Conservation (phyloP, 1,140 invertebrate species). For the Himalopsyche phryganea region DNA sequence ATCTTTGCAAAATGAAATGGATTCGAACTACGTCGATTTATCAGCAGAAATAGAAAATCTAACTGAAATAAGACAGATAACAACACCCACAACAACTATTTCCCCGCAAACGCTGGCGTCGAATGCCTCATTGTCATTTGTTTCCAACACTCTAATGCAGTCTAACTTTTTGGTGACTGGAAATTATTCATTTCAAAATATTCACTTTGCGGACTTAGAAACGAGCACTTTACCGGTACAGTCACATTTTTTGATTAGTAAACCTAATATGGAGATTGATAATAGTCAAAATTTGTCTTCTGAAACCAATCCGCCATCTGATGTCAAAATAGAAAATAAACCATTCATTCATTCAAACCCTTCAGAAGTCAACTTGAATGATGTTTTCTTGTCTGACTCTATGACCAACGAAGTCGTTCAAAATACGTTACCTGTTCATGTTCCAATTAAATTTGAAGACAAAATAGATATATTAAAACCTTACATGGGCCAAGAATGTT, state of each 20-base stretch:
- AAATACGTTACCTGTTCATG: slow-evolving; percentile 9
- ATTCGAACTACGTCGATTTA: not conserved
- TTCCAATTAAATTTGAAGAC: slow-evolving; percentile 22
- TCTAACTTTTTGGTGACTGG: slow-evolving; percentile 29
- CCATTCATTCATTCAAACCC: slow-evolving; percentile 8
- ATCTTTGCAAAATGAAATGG: not conserved
- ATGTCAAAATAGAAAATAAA: slow-evolving; percentile 19
- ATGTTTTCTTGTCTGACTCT: slow-evolving; percentile 6
- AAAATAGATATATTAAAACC: slow-evolving; percentile 7
- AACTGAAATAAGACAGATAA: not conserved
- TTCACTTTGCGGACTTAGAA: slow-evolving; percentile 5
- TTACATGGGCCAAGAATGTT: slow-evolving; percentile 8
- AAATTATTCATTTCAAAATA: slow-evolving; percentile 15
- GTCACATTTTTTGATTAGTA: not conserved
- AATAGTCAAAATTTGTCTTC: not conserved
- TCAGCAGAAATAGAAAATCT: not conserved
- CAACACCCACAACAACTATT: no score
- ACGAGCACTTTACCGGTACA: slow-evolving; percentile 3
- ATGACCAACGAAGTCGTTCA: slow-evolving; percentile 15
- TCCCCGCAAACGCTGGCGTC: no score
- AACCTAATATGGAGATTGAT: not conserved
- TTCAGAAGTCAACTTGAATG: slow-evolving; percentile 16
- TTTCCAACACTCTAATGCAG: not conserved
- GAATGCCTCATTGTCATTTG: not conserved
- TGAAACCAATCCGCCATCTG: slow-evolving; percentile 7